phyloP scores from a whole-genome alignment of 1,140 invertebrate species.

The Oppia nitens region DNA sequence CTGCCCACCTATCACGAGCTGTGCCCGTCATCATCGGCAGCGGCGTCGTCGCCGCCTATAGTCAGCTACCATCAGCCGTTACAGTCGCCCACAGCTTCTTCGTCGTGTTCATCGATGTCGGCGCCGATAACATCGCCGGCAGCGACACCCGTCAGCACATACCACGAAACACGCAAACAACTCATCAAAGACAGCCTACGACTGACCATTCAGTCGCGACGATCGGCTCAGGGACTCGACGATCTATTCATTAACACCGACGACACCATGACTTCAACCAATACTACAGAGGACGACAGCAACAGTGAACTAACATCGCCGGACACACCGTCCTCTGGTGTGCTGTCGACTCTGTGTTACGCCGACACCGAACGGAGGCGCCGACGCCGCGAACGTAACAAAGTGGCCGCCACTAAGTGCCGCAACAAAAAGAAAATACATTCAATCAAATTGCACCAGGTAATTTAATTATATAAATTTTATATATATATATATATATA shows the following conservation, averaged over 20 bases:
- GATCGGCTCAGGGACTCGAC: constrained; percentile 34
- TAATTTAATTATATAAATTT: too few species aligned
- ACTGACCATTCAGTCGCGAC: constrained; percentile 68
- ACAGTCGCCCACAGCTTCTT: constrained; percentile 8
- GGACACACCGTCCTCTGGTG: not conserved
- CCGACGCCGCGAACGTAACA: constrained; percentile 69
- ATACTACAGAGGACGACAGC: too few species aligned
- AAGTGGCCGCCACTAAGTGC: constrained; percentile 87
- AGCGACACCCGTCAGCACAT: constrained; percentile 35
- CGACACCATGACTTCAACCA: not conserved
- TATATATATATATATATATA: too few species aligned
- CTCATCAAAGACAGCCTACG: constrained; percentile 82
- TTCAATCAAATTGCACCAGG: constrained; percentile 57
- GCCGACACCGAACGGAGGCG: constrained; percentile 73
- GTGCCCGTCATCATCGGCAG: too few species aligned
- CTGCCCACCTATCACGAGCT: constrained; percentile 5
- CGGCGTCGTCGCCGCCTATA: too few species aligned
- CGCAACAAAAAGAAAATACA: constrained; percentile 79
- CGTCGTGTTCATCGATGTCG: constrained; percentile 6
- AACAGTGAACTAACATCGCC: not conserved
- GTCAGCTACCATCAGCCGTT: constrained; percentile 10
- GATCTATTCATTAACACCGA: constrained; percentile 13
- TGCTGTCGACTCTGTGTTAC: too few species aligned
- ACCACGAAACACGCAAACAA: constrained; percentile 66
- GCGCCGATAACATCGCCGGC: too few species aligned